Evolutionary conservation across 2,797 vertebrate genomes (phyloP), one percentile per base, ranked within the genome.

Genomic region (Sandelia bainsii): DNA sequence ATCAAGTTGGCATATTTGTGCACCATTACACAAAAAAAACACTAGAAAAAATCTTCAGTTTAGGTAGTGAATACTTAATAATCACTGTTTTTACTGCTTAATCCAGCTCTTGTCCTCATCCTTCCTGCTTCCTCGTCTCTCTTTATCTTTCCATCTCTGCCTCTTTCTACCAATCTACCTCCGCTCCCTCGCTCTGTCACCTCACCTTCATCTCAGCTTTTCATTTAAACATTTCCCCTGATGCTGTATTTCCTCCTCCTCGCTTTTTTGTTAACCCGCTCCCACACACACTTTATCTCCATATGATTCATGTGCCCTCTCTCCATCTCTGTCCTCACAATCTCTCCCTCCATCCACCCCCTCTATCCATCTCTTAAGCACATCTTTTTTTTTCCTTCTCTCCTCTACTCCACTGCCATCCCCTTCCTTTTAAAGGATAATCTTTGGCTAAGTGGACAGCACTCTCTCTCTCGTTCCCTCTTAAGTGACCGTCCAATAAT

Each of bases 391-490:
- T 76, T 83, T 87, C 80, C 85, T 85, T 87, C 71, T 83, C 60
- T 86, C 69, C 79, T 85, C 86, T 32, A 32, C 87, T 80, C 78
- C 65, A 67, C 40, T 29, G 20, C 69, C 79, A 75, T 90, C 82
- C 82, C 80, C 77, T 83, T 89, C 89, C 82, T 92, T 93, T 96
- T 96, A 96, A 96, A 95, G 96, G 96, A 96, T 97, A 96, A 97
- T 97, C 96, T 97, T 96, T 93, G 94, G 95, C 93, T 96, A 97
- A 97, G 95, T 94, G 96, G 95, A 94, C 95, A 95, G 94, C 96
- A 87, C 84, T 90, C 84, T 72, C 77, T 27, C 84, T 77, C 94
- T 94, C 95, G 91, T 93, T 85, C 67, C 79, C 87, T 90, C 90
- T 89, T 92, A 89, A 91, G 87, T 87, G 91, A 91, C 81, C 87